A percentile compares a stretch with the other conserved stretches of the same genome.
Conservation (phyloP, 2,113 vertebrate species). For the Lepus americanus region DNA sequence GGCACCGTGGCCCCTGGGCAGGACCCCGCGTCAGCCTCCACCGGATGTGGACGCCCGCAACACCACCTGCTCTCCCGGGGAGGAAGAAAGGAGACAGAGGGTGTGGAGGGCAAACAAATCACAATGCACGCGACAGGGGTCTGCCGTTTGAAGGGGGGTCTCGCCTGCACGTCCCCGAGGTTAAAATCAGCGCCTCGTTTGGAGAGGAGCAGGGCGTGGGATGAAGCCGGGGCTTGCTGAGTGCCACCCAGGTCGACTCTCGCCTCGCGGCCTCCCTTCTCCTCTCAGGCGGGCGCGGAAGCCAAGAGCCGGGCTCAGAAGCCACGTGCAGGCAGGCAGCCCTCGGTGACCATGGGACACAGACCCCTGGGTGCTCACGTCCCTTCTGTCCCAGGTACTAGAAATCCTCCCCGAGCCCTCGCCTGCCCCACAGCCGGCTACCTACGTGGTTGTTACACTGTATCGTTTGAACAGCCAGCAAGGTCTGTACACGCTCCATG, state of each 20-base stretch:
- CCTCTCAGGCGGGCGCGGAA: background rate
- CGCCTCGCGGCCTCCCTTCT: background rate
- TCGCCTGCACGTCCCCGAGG: background rate
- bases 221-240: background rate
- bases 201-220: background rate
- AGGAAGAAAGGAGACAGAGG: background rate
- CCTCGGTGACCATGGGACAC: no score
- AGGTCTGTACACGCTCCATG: no score
- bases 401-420: no score
- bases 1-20: no score
- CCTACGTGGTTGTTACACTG: no score
- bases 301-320: background rate
- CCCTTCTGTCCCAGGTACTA: no score
- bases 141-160: background rate
- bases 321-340: background rate
- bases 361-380: no score
- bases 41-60: no score
- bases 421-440: no score
- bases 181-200: background rate
- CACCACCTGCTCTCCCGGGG: accelerated
- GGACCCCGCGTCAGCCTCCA: no score
- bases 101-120: no score
- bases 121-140: background rate
- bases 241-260: background rate
- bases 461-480: no score